phyloP scores from a whole-genome alignment of 2,113 vertebrate species.

The Saiga tatarica region DNA sequence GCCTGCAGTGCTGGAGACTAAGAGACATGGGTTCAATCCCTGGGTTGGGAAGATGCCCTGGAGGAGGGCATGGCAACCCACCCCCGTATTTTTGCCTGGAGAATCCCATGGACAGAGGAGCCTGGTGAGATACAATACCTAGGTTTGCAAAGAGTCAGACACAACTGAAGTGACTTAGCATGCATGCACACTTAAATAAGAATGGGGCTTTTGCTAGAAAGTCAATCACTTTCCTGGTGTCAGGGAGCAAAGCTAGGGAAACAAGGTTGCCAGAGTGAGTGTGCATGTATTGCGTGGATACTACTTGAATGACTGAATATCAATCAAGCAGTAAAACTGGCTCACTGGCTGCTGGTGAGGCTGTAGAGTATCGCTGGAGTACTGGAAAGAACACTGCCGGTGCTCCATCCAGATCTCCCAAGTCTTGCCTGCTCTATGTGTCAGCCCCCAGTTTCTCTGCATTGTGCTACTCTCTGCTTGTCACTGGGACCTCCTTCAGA shows the following conservation, averaged over 20 bases:
- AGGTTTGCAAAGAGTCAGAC: not conserved
- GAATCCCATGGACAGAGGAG: not conserved
- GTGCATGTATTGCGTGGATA: not conserved
- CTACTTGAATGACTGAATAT: not conserved
- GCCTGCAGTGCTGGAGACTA: not conserved
- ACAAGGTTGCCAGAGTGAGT: not conserved
- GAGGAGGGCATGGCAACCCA: not conserved
- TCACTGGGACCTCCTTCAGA: not conserved
- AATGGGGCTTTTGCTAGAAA: not conserved
- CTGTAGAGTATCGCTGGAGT: too few relatives aligned
- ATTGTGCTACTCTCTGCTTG: not conserved
- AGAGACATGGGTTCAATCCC: not conserved
- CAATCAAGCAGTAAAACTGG: not conserved
- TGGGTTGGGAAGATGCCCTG: not conserved
- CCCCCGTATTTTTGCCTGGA: not conserved
- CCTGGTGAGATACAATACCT: not conserved
- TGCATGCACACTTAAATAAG: not conserved
- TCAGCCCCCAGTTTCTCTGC: not conserved
- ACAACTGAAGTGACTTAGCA: not conserved
- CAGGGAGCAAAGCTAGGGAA: not conserved
- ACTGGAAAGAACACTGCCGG: not conserved
- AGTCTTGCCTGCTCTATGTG: not conserved
- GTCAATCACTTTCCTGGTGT: not conserved
- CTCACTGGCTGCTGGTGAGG: not conserved
- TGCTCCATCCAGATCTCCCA: rapidly evolving